Conservation (phyloP, 2,797 vertebrate species). For the Anguilla anguilla region DNA sequence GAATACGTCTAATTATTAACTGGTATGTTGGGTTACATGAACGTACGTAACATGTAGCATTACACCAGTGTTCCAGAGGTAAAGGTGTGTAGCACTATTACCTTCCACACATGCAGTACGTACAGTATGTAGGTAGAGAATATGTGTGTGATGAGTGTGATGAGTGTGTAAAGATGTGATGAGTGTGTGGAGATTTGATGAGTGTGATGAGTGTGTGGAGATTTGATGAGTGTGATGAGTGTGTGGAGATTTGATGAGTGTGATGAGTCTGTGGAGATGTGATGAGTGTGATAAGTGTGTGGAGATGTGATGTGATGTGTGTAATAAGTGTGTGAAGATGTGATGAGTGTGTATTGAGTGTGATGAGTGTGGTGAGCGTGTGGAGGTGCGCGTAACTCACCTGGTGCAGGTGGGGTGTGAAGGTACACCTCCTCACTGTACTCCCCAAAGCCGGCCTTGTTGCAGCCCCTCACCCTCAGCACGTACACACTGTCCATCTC, state of each 20-base stretch:
- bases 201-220: too few species aligned
- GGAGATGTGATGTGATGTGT: too few species aligned
- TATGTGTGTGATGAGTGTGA: too few species aligned
- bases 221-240: too few species aligned
- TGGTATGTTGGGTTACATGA: not conserved
- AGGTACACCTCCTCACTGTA: conserved; percentile 96
- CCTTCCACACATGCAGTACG: not conserved
- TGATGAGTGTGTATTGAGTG: too few species aligned
- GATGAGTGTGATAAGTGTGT: too few species aligned
- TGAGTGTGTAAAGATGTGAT: too few species aligned
- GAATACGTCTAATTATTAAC: not conserved
- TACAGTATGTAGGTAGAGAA: too few species aligned
- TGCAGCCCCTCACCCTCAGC: conserved; percentile 89
- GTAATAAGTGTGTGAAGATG: too few species aligned
- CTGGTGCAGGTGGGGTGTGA: conserved; percentile 90
- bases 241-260: too few species aligned
- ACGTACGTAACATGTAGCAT: not conserved
- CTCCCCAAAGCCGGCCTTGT: conserved; percentile 92
- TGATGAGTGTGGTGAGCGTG: not conserved
- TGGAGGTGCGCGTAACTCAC: conserved; percentile 55
- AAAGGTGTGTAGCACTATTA: not conserved
- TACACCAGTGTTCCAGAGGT: conserved; percentile 59
- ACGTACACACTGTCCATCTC: conserved; percentile 93
- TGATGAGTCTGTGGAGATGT: too few species aligned
- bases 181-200: too few species aligned